Percentiles rank a stretch among this genome's conserved stretches.
phyloP scores from a whole-genome alignment of 2,888 invertebrate species.

The Aphidoletes aphidimyza region DNA sequence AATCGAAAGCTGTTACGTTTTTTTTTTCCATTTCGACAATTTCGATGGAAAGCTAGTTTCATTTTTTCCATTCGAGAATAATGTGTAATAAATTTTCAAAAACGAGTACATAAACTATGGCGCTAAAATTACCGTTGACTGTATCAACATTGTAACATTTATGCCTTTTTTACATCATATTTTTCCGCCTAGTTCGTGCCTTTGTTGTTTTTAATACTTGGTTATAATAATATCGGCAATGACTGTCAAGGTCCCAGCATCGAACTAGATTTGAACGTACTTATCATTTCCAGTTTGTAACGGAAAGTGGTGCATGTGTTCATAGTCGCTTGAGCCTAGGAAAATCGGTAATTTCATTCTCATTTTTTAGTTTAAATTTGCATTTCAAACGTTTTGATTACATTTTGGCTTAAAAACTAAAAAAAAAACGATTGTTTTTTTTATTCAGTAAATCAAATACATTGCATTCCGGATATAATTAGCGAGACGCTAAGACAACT shows the following conservation, averaged over 20 bases:
- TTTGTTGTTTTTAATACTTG: constrained; percentile 24
- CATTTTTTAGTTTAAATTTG: background rate
- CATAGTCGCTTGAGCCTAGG: too few species aligned
- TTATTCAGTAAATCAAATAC: background rate
- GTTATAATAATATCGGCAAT: constrained; percentile 16
- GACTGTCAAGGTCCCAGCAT: background rate
- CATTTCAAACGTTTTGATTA: background rate
- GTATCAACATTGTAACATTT: constrained; percentile 23
- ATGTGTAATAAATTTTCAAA: constrained; percentile 4
- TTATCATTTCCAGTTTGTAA: constrained; percentile 27
- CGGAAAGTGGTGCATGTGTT: too few species aligned
- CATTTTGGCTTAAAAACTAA: background rate
- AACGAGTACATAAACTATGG: constrained; percentile 35
- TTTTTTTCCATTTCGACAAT: background rate
- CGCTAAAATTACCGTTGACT: background rate
- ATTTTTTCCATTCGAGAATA: background rate
- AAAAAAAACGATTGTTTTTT: background rate
- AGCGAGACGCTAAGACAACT: background rate
- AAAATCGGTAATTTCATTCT: too few species aligned
- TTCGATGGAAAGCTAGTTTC: constrained; percentile 11
- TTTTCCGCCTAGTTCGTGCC: background rate
- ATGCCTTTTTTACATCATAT: background rate
- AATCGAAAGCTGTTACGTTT: constrained; percentile 5
- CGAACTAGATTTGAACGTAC: background rate
- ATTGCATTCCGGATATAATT: constrained; percentile 14